These are phyloP conservation scores for Malacoraja senta DNA, from an alignment of 2,797 vertebrate species.

Conservation along the genomic window DNA sequence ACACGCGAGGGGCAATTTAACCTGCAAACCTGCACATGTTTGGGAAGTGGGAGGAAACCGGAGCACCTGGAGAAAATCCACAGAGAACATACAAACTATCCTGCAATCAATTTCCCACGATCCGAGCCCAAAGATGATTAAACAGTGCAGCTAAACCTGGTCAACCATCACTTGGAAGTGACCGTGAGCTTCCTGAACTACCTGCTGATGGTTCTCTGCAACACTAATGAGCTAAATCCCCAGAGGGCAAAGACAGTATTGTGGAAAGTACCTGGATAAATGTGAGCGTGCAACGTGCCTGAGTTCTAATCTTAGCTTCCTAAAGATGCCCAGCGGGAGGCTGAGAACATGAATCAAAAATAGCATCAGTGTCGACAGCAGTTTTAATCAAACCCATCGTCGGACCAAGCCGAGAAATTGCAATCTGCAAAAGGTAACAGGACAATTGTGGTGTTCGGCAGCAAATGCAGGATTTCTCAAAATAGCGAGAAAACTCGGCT, in stretches of 20 bases:
- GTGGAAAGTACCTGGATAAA: background rate
- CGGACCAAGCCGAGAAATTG: background rate
- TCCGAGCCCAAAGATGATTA: background rate
- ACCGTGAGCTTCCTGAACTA: background rate
- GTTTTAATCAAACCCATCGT: background rate
- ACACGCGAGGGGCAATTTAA: too few relatives aligned
- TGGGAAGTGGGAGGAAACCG: too few relatives aligned
- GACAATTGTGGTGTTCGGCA: background rate
- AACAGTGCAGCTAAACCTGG: background rate
- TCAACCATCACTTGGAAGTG: background rate
- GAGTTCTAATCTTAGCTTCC: background rate
- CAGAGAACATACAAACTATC: too few relatives aligned
- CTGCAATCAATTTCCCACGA: background rate
- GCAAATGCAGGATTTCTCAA: background rate
- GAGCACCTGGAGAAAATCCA: too few relatives aligned
- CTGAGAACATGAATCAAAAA: background rate
- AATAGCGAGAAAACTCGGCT: background rate
- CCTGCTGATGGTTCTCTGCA: background rate
- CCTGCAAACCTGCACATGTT: too few relatives aligned
- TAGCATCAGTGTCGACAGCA: background rate
- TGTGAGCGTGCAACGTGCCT: background rate
- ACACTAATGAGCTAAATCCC: background rate
- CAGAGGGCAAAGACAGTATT: background rate
- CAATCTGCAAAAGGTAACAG: background rate
- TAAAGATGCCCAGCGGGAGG: background rate